Conservation (phyloP, 1,140 invertebrate genomes). For the Piezodorus guildinii region DNA sequence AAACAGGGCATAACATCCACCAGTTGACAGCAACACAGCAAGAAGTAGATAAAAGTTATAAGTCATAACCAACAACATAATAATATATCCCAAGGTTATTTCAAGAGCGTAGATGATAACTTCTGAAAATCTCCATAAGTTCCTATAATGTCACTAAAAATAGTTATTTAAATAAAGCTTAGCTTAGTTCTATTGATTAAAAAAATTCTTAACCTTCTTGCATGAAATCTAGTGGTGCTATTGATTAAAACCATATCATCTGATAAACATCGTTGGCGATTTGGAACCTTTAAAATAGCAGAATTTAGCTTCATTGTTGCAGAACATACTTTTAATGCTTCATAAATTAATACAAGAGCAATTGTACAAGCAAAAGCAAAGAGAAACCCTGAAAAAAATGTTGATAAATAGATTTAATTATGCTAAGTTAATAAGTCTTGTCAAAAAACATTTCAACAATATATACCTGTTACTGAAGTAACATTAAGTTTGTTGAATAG, state of each 20-base stretch:
- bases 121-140: constrained; percentile 6
- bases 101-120: not conserved
- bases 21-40: not conserved
- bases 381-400: not conserved
- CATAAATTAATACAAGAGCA: not conserved
- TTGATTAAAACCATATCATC: not conserved
- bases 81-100: not conserved
- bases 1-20: constrained; percentile 4
- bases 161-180: not conserved
- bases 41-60: constrained; percentile 2
- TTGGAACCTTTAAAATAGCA: constrained; percentile 1
- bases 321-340: not conserved
- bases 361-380: not conserved
- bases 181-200: not conserved
- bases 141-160: not conserved
- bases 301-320: constrained; percentile 3
- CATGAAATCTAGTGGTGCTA: not conserved
- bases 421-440: too few relatives aligned
- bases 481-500: not conserved
- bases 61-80: constrained; percentile 6
- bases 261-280: constrained; percentile 2
- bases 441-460: too few relatives aligned
- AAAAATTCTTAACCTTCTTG: not conserved
- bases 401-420: too few relatives aligned
- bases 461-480: not conserved